A percentile compares a stretch with the other conserved stretches of the same genome.
phyloP scores from a whole-genome alignment of 2,888 invertebrate species.

The Macrophya annulata region DNA sequence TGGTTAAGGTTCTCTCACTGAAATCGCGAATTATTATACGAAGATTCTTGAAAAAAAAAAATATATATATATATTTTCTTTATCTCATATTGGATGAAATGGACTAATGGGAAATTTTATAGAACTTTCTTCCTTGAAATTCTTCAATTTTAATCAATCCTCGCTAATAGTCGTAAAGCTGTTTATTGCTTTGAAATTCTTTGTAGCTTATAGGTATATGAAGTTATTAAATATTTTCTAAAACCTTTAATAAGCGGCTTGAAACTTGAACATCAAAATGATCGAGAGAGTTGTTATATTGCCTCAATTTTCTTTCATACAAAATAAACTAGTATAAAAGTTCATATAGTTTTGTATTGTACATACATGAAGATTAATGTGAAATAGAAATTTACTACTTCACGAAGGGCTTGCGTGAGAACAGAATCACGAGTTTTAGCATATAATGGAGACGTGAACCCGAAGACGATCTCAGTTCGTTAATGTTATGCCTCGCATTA shows the following conservation, averaged over 20 bases:
- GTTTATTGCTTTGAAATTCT: constrained; percentile 4
- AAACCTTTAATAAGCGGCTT: neutral
- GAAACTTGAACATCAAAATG: neutral
- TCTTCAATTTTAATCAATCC: neutral
- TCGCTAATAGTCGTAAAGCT: neutral
- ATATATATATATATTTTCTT: constrained; percentile 5
- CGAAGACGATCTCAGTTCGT: constrained; percentile 32
- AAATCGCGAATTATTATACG: neutral
- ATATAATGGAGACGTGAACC: neutral
- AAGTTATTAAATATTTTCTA: constrained; percentile 10
- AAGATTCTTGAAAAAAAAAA: neutral
- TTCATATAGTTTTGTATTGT: neutral
- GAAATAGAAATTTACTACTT: constrained; percentile 30
- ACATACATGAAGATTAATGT: neutral
- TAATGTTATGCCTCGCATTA: neutral
- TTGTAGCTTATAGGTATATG: neutral
- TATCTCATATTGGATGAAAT: neutral
- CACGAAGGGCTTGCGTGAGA: constrained; percentile 42
- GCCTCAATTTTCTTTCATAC: neutral
- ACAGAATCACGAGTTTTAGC: constrained; percentile 22
- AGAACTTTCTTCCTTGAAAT: constrained; percentile 25
- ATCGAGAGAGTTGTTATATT: neutral
- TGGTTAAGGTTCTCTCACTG: neutral
- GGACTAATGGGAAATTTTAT: neutral
- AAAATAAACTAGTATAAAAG: neutral